A percentile compares a stretch with the other conserved stretches of the same genome.
Evolutionary conservation across 2,113 vertebrate species (phyloP).

Genomic region (Alouatta palliata): DNA sequence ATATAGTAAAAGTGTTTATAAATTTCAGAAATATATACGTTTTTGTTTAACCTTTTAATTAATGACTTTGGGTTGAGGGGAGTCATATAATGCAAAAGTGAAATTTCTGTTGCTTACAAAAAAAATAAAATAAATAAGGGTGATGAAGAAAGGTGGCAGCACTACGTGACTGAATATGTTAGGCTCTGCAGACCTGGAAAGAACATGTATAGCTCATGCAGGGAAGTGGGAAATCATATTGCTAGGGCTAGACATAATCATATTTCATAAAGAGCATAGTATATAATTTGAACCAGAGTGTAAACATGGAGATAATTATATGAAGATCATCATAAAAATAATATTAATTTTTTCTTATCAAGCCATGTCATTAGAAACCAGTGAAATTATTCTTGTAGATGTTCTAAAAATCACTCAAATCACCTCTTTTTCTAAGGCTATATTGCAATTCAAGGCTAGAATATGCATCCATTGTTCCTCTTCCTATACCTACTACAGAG

Average conservation of each 20-base stretch:
- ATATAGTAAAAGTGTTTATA: background rate
- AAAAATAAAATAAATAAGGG: constrained; percentile 34
- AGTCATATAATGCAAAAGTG: constrained; percentile 54
- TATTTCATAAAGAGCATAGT: constrained; percentile 13
- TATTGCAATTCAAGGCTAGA: background rate
- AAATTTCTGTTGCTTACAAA: constrained; percentile 70
- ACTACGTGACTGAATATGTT: constrained; percentile 66
- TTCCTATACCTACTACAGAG: background rate
- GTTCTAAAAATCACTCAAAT: background rate
- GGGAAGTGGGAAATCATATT: background rate
- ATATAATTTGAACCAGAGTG: constrained; percentile 29
- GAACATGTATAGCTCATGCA: constrained; percentile 49
- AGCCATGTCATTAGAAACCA: background rate
- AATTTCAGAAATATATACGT: background rate
- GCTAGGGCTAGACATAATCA: background rate
- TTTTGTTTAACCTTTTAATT: constrained; percentile 67
- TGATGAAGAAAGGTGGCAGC: constrained; percentile 58
- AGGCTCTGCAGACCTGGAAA: constrained; percentile 65
- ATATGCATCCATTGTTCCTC: background rate
- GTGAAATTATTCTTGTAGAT: background rate
- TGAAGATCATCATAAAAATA: background rate
- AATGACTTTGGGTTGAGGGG: background rate
- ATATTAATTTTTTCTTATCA: background rate
- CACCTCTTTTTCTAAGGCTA: background rate
- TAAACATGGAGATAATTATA: background rate